These are phyloP conservation scores for Caenorhabditis parvicauda DNA, from an alignment of 2,888 invertebrate genomes.

Conservation along the genomic window DNA sequence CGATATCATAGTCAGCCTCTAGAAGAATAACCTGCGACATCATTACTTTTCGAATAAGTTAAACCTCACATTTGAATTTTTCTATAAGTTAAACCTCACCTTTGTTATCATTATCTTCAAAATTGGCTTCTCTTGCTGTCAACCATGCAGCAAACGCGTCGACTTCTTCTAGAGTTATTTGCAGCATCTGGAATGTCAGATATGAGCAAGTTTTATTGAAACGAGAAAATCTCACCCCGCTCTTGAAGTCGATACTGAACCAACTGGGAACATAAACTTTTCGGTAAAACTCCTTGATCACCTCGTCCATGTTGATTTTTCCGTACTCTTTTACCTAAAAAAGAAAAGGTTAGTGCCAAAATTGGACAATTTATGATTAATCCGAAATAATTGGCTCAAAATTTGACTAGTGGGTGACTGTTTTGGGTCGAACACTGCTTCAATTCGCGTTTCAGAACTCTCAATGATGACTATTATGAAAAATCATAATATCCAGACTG, in stretches of 20 bases:
- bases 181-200: slow-evolving; percentile 75
- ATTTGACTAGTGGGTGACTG: no score
- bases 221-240: slow-evolving; percentile 74
- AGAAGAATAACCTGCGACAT: no score
- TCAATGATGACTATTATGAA: no score
- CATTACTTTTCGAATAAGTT: slow-evolving; percentile 17
- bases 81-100: no score
- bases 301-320: slow-evolving; percentile 73
- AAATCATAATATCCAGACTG: no score
- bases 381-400: no score
- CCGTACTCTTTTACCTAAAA: slow-evolving; percentile 75
- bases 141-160: slow-evolving; percentile 99
- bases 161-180: slow-evolving; percentile 94
- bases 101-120: slow-evolving; percentile 77
- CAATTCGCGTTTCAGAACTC: no score
- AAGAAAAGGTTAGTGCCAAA: not conserved
- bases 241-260: slow-evolving; percentile 98
- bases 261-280: slow-evolving; percentile 95
- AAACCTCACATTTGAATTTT: no score
- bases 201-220: not conserved
- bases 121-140: slow-evolving; percentile 88
- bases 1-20: not conserved
- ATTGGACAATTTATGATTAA: no score
- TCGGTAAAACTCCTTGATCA: slow-evolving; percentile 82
- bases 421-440: no score